Conservation (phyloP, 2,888 invertebrate genomes). For the Diploptera punctata region DNA sequence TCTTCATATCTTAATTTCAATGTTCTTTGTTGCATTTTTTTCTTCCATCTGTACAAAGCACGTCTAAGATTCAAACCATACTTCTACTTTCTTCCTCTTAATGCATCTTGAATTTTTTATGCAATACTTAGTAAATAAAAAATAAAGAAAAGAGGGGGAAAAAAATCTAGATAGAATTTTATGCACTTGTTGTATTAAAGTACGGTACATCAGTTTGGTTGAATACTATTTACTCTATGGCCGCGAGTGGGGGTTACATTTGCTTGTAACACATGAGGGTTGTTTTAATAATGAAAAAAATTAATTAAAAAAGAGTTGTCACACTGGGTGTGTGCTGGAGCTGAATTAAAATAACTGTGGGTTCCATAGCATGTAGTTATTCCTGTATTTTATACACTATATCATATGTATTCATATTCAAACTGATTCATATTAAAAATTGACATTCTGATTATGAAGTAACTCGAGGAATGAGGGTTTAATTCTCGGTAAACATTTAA, state of each 20-base stretch:
- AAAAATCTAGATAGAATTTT: background rate
- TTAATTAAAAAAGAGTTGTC: constrained; percentile 11
- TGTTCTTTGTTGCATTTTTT: background rate
- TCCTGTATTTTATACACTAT: too few relatives aligned
- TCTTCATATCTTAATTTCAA: background rate
- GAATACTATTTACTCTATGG: too few relatives aligned
- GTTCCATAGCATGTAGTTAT: too few relatives aligned
- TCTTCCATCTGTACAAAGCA: background rate
- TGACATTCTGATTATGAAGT: too few relatives aligned
- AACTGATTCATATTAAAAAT: too few relatives aligned
- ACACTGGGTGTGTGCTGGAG: too few relatives aligned
- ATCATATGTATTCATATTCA: too few relatives aligned
- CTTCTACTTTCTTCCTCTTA: background rate
- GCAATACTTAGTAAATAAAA: background rate
- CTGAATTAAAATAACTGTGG: too few relatives aligned
- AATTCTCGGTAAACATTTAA: too few relatives aligned
- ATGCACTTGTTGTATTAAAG: background rate
- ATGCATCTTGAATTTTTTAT: background rate
- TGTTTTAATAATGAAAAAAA: background rate
- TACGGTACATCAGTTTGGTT: too few relatives aligned
- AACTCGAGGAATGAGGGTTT: too few relatives aligned
- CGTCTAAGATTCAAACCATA: background rate
- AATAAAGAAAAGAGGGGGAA: background rate
- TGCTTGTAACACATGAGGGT: background rate
- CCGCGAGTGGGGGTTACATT: background rate